Base-by-base conservation (phyloP, 2,888 invertebrate genomes). In the Bombyx huttoni region DNA sequence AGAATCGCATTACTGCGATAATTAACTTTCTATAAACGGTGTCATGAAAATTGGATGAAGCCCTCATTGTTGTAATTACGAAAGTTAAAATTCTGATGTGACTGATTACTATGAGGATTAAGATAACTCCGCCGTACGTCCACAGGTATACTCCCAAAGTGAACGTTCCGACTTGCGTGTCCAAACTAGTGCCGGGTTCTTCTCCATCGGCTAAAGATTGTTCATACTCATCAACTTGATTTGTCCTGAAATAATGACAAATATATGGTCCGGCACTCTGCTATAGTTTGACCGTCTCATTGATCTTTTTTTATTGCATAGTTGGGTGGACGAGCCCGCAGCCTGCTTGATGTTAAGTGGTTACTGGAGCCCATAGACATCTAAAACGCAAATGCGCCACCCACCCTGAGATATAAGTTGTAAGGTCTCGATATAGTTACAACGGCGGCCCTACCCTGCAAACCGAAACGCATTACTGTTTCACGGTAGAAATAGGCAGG, bases 1-100 rank as follows among this genome's bases (percentile, higher is more conserved):
- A 96, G 75, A 96, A 96, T 54, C 89, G 77, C 87, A 95, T 92
- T 0, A 92, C 90, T 0, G 93, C 90, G 55, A 90, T 78, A 1
- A 95, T 88, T 46, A 96, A 81, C 58, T 91, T 90, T 13, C 84
- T 73, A 68, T 98, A 96, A 89, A 97, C 94, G 1, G 78, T 75
- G 62, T 93, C 89, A 71, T 96, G 96, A 34, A 96, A 85, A 58
- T 90, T 91, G 58, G 87, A 85, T 1, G 93, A 92, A 0, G 94
- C 91, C 35, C 89, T 89, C 80, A 92, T 91, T 50, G 92, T 91
- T 62, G 90, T 84, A 34, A 78, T 70, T 54, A 92, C 93, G 68
- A 92, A 93, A 3, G 90, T 65, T 0, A 90, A 61, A 51, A 93
- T 92, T 55, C 93, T 81, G 1, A 82, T 58, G 8, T 86, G 83